These are phyloP conservation scores for Trichogramma dendrolimi DNA, from an alignment of 2,888 invertebrate species.

Conservation along the genomic window DNA sequence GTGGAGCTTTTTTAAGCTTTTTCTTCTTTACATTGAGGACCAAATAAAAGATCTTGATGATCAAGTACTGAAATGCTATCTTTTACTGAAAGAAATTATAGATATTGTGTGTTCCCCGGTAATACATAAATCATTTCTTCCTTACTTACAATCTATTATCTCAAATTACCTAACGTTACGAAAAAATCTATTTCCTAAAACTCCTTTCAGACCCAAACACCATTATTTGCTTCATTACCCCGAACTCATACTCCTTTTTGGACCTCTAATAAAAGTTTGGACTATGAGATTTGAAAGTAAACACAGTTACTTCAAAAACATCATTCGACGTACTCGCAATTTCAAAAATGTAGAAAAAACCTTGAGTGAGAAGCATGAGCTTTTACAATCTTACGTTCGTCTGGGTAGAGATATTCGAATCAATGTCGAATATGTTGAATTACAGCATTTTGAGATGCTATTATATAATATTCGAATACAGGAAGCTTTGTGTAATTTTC, in stretches of 20 bases:
- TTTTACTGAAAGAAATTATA: too few species aligned
- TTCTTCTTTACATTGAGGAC: too few species aligned
- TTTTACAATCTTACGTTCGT: slow-evolving; percentile 7
- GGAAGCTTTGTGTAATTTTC: neutral
- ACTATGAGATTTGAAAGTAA: slow-evolving; percentile 14
- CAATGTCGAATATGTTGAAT: neutral
- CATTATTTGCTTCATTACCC: slow-evolving; percentile 3
- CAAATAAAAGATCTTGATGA: too few species aligned
- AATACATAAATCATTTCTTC: too few species aligned
- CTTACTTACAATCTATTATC: too few species aligned
- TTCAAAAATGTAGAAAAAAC: slow-evolving; percentile 26
- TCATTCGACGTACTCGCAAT: slow-evolving; percentile 19
- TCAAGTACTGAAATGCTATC: too few species aligned
- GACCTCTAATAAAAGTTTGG: slow-evolving; percentile 12
- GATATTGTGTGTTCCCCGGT: too few species aligned
- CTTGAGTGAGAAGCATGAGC: slow-evolving; percentile 23
- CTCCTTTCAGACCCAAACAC: slow-evolving; percentile 7
- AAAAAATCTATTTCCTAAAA: too few species aligned
- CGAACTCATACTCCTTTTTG: slow-evolving; percentile 1
- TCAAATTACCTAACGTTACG: too few species aligned
- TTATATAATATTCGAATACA: neutral
- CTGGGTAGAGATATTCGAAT: neutral
- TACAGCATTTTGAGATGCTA: neutral
- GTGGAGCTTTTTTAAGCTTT: too few species aligned
- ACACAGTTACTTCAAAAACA: slow-evolving; percentile 4